A percentile compares a stretch with the other conserved stretches of the same genome.
Conservation (phyloP, 2,797 vertebrate species). For the Enteromius argenteus region DNA sequence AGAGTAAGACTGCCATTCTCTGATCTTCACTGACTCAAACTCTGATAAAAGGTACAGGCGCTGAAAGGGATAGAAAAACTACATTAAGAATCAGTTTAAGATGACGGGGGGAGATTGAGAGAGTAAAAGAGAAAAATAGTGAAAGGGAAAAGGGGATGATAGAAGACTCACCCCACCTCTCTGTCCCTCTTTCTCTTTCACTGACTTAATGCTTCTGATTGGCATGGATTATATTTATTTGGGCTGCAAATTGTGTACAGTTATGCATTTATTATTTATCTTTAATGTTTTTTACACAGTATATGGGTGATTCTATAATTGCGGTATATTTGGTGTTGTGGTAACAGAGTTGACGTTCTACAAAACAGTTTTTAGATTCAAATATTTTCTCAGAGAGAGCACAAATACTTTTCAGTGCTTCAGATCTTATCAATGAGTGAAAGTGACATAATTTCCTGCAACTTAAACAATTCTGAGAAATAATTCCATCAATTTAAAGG, state of each 20-base stretch:
- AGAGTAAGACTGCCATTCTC: conserved; percentile 41
- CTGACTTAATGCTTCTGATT: conserved; percentile 43
- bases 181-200: background rate
- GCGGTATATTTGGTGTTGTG: too few relatives aligned
- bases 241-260: background rate
- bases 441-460: too few relatives aligned
- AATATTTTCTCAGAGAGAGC: too few relatives aligned
- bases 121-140: conserved; percentile 27
- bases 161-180: background rate
- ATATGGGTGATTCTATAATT: background rate
- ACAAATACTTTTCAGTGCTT: too few relatives aligned
- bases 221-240: conserved; percentile 57
- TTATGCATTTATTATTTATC: background rate
- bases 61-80: background rate
- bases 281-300: background rate
- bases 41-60: conserved; percentile 31
- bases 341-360: too few relatives aligned
- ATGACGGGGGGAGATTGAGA: conserved; percentile 19
- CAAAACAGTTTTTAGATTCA: too few relatives aligned
- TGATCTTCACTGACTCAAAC: conserved; percentile 43
- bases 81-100: conserved; percentile 44
- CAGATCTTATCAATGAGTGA: too few relatives aligned
- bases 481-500: too few relatives aligned
- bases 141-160: conserved; percentile 27
- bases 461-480: too few relatives aligned